Evolutionary conservation across 2,113 vertebrate genomes (phyloP), one percentile per base, ranked within the genome.

Genomic region (Gymnocephalus cernua): DNA sequence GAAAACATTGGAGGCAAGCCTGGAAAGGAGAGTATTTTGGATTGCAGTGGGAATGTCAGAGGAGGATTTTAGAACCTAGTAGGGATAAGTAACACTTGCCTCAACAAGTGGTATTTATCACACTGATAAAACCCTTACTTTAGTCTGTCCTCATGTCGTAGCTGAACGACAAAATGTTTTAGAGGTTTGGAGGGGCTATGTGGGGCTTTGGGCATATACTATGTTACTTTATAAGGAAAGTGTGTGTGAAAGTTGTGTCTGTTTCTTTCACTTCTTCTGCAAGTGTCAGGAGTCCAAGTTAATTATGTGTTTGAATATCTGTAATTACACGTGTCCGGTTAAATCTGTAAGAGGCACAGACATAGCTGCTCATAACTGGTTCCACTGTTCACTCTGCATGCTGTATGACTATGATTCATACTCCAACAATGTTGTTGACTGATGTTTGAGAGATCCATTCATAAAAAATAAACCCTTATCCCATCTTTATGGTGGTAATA

Each of bases 21-120:
- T 85, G 86, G 87, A 92, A 91, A 91, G 69, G 29, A 75, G 50
- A 54, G 70, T 82, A 73, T 72, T 90, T 88, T 74, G 66, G 61
- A 61, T 66, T 80, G 10, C 47, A 57, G 78, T 65, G 62, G 65
- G 69, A 89, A 85, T 70, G 56, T 77, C 69, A 29, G 79, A 68
- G 59, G 48, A 82, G 72, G 29, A 75, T 83, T 86, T 77, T 77
- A 77, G 41, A 83, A 45, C 84, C 79, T 80, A 35, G 68, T 58
- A 61, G 66, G 35, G 27, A 84, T 81, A 88, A 89, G 54, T 85
- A 79, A 54, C 86, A 84, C 84, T 63, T 79, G 84, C 67, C 21
- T 69, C 70, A 85, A 57, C 65, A 54, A 77, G 53, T 57, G 82
- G 44, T 73, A 64, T 83, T 88, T 82, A 75, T 85, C 56, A 78